Base-by-base conservation (phyloP, 2,888 invertebrate species). In the Aphidius colemani region DNA sequence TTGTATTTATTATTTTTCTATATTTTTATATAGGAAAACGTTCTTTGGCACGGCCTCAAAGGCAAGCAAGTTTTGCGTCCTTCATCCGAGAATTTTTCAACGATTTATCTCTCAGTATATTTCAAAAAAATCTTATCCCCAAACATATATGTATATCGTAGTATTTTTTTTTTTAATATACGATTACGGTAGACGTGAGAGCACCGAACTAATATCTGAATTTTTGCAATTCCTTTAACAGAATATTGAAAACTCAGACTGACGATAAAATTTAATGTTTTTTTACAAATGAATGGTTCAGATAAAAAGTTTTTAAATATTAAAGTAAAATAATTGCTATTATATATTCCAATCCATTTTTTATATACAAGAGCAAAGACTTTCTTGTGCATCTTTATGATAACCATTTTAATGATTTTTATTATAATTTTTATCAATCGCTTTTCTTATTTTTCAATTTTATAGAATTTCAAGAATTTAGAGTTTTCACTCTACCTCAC, bases 131-230 rank as follows among this genome's bases (percentile, higher is more conserved):
- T n/a, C 50, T 59, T 48, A 43, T 40, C n/a, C 59, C 13, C 53
- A 40, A 6, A 11, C 39, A 18, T 30, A 39, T 10, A 7, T 40
- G 18, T 40, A 7, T 7, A 40, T 13, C 48, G 7, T n/a, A 7
- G 7, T 18, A 10, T 40, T 40, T 10, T 30, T 10, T 10, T 7
- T 49, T 69, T 70, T 63, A 73, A 69, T 73, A 74, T 72, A 75
- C 77, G 77, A 76, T 78, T 78, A 76, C 74, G 71, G 74, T 74
- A 72, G 69, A 76, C 71, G 66, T 68, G 67, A 61, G 41, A 43
- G 48, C 72, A 67, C 66, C 74, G 66, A 76, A 72, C 76, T 78
- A 78, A 78, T 78, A 78, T 78, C 74, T 72, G 74, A 78, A 78
- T 78, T 77, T 76, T 76, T 77, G 73, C 75, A 68, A 78, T 78